Evolutionary conservation across 2,888 invertebrate genomes (phyloP).

Genomic region (Geotrupes spiniger): DNA sequence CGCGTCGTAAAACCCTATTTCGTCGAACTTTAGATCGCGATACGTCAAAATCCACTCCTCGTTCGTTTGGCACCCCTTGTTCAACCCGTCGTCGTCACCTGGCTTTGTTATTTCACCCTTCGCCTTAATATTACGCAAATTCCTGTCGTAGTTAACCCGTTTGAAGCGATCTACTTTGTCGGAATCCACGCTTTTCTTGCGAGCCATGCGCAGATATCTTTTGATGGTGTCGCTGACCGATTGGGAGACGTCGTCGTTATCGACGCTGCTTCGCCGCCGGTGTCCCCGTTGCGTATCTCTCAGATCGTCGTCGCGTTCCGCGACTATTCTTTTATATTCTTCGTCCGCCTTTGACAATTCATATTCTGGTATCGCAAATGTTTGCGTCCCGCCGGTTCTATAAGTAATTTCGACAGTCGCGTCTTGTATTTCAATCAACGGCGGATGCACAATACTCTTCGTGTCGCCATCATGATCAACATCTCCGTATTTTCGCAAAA

Average conservation of each 20-base stretch:
- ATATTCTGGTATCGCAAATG: constrained; percentile 58
- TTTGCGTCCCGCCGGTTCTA: constrained; percentile 59
- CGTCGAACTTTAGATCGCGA: constrained; percentile 52
- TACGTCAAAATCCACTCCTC: constrained; percentile 69
- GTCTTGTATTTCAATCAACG: constrained; percentile 65
- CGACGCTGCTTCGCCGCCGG: constrained; percentile 73
- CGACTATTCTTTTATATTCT: constrained; percentile 49
- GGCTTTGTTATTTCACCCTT: constrained; percentile 71
- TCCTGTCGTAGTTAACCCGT: constrained; percentile 83
- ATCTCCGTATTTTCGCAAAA: constrained; percentile 30
- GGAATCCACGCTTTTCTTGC: constrained; percentile 81
- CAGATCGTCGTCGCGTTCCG: constrained; percentile 52
- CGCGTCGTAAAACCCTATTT: constrained; percentile 38
- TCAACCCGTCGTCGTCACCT: constrained; percentile 74
- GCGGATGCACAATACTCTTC: constrained; percentile 53
- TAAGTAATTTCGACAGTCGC: constrained; percentile 56
- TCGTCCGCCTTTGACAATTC: constrained; percentile 53
- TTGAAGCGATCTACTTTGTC: constrained; percentile 81
- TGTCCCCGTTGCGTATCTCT: constrained; percentile 38
- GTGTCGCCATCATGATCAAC: constrained; percentile 37
- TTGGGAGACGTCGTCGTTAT: constrained; percentile 81
- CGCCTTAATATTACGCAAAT: constrained; percentile 78
- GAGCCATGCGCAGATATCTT: constrained; percentile 80
- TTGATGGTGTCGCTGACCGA: constrained; percentile 86
- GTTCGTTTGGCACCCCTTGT: constrained; percentile 75